A percentile compares a stretch with the other conserved stretches of the same genome.
These are phyloP conservation scores for Acanthopagrus latus DNA, from an alignment of 2,797 vertebrate species.

Conservation along the genomic window DNA sequence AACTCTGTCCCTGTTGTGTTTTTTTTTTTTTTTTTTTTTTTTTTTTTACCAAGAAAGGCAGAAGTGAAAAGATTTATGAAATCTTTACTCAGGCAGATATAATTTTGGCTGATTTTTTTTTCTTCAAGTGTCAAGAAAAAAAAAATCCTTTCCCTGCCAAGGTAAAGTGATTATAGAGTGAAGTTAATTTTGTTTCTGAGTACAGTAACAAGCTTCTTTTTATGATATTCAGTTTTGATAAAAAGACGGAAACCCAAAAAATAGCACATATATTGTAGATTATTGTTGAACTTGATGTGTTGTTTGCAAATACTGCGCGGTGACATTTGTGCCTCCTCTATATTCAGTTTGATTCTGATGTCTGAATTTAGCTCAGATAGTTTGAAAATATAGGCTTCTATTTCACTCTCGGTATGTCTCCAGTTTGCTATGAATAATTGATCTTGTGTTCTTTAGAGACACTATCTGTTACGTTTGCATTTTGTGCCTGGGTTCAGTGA, in stretches of 20 bases:
- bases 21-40: too few species aligned
- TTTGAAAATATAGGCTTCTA: slow-evolving; percentile 1
- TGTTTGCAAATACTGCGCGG: slow-evolving; percentile 11
- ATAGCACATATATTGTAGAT: background rate
- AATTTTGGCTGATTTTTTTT: slow-evolving; percentile 3
- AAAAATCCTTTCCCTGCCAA: background rate
- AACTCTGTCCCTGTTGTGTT: slow-evolving; percentile 1
- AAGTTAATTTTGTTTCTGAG: background rate
- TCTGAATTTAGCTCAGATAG: slow-evolving; percentile 14
- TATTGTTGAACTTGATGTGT: background rate
- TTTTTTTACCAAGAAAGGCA: slow-evolving; percentile 3
- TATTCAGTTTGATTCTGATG: background rate
- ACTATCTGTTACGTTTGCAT: slow-evolving; percentile 30
- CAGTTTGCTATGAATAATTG: slow-evolving; percentile 46
- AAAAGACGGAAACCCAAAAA: background rate
- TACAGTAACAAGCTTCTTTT: background rate
- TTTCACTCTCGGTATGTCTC: slow-evolving; percentile 3
- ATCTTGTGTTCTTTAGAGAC: slow-evolving; percentile 40
- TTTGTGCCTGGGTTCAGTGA: slow-evolving; percentile 15
- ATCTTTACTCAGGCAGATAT: slow-evolving; percentile 23
- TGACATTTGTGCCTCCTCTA: slow-evolving; percentile 1
- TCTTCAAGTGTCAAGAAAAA: background rate
- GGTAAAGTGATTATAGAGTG: background rate
- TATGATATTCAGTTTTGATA: background rate
- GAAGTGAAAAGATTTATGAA: slow-evolving; percentile 35